Evolutionary conservation across 2,113 vertebrate genomes (phyloP).

Genomic region (Pyrgilauda ruficollis): DNA sequence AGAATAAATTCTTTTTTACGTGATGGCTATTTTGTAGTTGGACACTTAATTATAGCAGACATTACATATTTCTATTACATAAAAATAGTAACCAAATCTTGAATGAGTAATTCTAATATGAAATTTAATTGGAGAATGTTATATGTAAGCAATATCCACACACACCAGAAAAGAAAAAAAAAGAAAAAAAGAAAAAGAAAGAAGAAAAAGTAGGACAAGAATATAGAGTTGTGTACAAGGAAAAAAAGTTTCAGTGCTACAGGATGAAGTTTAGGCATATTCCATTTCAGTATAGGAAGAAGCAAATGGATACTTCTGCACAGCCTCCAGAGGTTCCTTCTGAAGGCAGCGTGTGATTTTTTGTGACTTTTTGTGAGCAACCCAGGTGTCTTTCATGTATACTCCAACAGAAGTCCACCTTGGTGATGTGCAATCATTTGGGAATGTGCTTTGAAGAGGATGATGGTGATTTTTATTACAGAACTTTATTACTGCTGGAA

Average conservation of each 20-base stretch:
- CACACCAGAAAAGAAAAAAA: rapidly evolving
- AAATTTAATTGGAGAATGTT: neutral
- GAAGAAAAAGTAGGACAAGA: neutral
- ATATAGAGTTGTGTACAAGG: neutral
- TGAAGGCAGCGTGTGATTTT: neutral
- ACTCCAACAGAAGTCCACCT: neutral
- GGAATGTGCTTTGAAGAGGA: neutral
- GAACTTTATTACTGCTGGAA: neutral
- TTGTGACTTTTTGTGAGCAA: neutral
- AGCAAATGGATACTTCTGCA: neutral
- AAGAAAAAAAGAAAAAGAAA: rapidly evolving
- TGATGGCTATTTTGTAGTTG: neutral
- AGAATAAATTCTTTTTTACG: neutral
- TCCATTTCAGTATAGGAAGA: neutral
- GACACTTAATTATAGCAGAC: neutral
- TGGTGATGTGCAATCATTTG: neutral
- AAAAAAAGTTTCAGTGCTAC: neutral
- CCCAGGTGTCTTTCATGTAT: neutral
- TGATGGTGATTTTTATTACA: neutral
- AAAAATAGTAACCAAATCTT: neutral
- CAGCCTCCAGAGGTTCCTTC: neutral
- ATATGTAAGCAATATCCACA: neutral
- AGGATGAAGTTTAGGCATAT: neutral
- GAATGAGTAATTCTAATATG: neutral
- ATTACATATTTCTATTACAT: neutral